Base-by-base conservation (phyloP, 1,140 invertebrate genomes). In the Ceratosolen fusciceps region DNA sequence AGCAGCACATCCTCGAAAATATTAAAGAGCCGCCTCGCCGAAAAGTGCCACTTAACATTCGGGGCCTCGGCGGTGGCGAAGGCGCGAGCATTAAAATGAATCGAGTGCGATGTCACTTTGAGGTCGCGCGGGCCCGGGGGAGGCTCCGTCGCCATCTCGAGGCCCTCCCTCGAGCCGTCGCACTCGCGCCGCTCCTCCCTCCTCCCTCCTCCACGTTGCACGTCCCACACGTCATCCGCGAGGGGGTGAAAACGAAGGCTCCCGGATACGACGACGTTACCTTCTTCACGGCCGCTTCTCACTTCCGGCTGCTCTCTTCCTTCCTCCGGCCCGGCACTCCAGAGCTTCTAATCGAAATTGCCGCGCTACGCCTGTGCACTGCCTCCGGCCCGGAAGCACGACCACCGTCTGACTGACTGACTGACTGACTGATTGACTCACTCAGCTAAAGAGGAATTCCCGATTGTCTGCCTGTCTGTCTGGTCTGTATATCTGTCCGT, bases 341-440 rank as follows among this genome's bases (percentile, higher is more conserved):
- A 52, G 9, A 52, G 9, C 49, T 21, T 47, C 16, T 2, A 47
- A 47, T 70, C 34, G 54, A 58, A 70, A 71, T 77, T 77, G n/a
- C n/a, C 54, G 52, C 52, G 34, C 52, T 10, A 24, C 52, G 76
- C 68, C 37, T 70, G 54, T 54, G 54, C 52, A 43, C 24, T 65
- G 43, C 49, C 2, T 31, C 21, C 72, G 19, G 9, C n/a, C n/a
- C 12, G 29, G 31, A 65, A 37, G 60, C 19, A 9, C 58, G 21
- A 31, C 19, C 5, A 56, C 0, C 5, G 21, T 43, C 34, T 10
- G 37, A 47, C 12, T 43, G n/a, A n/a, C n/a, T n/a, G n/a, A n/a
- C n/a, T n/a, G n/a, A n/a, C n/a, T n/a, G n/a, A n/a, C n/a, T n/a
- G n/a, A n/a, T n/a, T n/a, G n/a, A n/a, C n/a, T n/a, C n/a, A n/a